Base-by-base conservation (phyloP, 2,888 invertebrate genomes). In the Pandemis heparana region DNA sequence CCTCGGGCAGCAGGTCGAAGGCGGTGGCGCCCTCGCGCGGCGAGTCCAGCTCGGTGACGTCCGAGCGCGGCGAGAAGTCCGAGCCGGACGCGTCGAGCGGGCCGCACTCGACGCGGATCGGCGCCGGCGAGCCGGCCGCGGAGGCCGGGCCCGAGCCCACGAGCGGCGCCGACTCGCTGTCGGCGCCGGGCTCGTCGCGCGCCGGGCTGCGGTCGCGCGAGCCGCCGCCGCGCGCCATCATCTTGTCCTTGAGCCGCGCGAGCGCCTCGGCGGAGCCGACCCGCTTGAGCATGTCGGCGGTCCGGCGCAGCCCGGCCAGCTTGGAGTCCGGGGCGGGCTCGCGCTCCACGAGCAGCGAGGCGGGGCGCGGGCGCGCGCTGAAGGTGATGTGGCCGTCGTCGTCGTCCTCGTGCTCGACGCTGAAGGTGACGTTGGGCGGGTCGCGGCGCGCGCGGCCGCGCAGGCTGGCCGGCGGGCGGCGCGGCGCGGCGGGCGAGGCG, bases 131-230 rank as follows among this genome's bases (percentile, higher is more conserved):
- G 74, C 76, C 75, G 89, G 80, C 75, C 91, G 9, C 94, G 94
- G 77, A 32, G 23, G 1, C 23, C 23, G 23, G 23, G 23, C 23
- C 23, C 3, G 23, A 32, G 23, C 23, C 95, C 95, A 97, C 96
- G 75, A 97, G 92, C 72, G 96, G 96, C 2, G 96, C 96, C 79
- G 95, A 95, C 83, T 97, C 97, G 85, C 96, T 96, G 83, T 96
- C 96, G 85, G 96, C 96, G 83, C 96, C 96, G 56, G 84, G 78
- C 62, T 89, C 89, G 70, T 87, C 88, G 76, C 88, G 89, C 75
- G 83, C 76, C 73, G 91, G 92, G 78, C 88, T 92, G 78, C 91
- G 89, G 38, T 92, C 92, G 56, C 89, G 89, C n/a, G 90, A 90
- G 9, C 86, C 86, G 66, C 85, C 83, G 59, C 87, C 86, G 75